These are phyloP conservation scores for Talpa occidentalis DNA, from an alignment of 2,113 vertebrate genomes.

Conservation along the genomic window DNA sequence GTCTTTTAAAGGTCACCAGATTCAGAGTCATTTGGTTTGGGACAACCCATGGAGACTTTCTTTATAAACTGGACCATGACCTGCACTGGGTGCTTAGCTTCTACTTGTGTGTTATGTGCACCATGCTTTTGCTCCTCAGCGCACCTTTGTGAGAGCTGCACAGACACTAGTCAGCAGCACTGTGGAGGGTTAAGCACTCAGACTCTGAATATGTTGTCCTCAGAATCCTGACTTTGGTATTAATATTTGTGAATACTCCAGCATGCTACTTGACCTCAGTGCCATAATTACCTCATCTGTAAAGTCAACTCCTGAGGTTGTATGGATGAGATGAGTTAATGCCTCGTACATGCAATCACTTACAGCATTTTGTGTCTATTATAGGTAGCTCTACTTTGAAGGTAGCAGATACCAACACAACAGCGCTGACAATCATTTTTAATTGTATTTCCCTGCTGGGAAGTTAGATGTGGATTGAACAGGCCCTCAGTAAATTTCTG, in stretches of 20 bases:
- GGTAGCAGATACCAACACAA: neutral
- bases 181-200: no score
- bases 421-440: neutral
- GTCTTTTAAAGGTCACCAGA: neutral
- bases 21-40: neutral
- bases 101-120: no score
- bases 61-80: neutral
- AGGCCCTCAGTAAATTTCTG: neutral
- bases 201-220: neutral
- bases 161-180: fast-evolving
- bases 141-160: neutral
- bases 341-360: neutral
- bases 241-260: neutral
- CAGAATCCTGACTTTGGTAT: neutral
- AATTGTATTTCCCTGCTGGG: neutral
- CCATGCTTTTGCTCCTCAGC: neutral
- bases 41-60: neutral
- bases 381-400: neutral
- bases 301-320: neutral
- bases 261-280: neutral
- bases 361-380: neutral
- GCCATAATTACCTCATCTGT: neutral
- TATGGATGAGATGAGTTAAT: neutral
- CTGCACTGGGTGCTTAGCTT: neutral
- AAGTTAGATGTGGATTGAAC: neutral